Conservation (phyloP, 2,113 vertebrate species). For the Labrus mixtus region DNA sequence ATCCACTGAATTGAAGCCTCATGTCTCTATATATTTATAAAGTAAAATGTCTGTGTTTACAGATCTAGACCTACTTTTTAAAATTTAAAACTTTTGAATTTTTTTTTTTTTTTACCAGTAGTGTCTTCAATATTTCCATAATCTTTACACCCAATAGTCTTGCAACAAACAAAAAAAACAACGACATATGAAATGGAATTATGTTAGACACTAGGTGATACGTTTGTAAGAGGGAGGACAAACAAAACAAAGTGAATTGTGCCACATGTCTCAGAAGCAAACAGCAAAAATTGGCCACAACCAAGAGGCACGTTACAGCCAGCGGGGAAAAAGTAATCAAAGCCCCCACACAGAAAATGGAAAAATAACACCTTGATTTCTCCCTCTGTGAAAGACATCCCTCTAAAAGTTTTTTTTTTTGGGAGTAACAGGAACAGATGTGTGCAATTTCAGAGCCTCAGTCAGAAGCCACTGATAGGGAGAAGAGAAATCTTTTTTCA, state of each 20-base stretch:
- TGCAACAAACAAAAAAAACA: background rate
- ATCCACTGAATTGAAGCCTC: no score
- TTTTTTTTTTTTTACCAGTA: no score
- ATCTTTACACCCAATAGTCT: background rate
- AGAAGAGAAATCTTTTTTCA: constrained; percentile 35
- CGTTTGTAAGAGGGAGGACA: background rate
- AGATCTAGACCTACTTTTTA: no score
- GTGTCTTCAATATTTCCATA: background rate
- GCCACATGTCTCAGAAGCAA: constrained; percentile 11
- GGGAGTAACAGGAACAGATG: constrained; percentile 57
- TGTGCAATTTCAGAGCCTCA: constrained; percentile 65
- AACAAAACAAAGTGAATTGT: constrained; percentile 13
- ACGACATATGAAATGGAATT: background rate
- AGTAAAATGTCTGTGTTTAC: no score
- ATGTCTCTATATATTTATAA: no score
- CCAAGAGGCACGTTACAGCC: constrained; percentile 20
- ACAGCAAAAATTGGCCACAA: constrained; percentile 27
- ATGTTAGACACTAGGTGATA: background rate
- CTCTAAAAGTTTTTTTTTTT: constrained; percentile 51
- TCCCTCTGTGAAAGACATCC: constrained; percentile 43
- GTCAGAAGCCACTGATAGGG: constrained; percentile 9
- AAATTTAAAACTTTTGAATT: no score
- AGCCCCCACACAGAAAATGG: constrained; percentile 47
- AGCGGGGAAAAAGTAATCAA: constrained; percentile 43
- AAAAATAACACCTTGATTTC: constrained; percentile 64